Evolutionary conservation across 2,888 invertebrate genomes (phyloP), one percentile per base, ranked within the genome.

Genomic region (Leptinotarsa haldemani): DNA sequence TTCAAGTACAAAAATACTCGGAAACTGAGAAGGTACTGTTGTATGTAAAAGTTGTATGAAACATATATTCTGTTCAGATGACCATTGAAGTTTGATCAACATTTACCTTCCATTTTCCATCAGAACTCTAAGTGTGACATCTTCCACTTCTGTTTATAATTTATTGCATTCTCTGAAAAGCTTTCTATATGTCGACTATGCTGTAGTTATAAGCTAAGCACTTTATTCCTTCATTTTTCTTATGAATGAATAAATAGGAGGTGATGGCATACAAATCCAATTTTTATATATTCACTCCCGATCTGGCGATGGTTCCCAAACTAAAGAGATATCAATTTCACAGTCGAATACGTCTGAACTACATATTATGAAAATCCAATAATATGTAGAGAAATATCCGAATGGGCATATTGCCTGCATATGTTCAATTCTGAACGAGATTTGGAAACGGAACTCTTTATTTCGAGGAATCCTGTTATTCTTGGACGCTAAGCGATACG

Each of bases 341-440:
- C 63, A 50, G 56, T 30, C 48, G 53, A 73, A 52, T 30, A 22
- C 58, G 65, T 50, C 70, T 25, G 56, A 73, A 69, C 63, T 71
- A 65, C 71, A 68, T 76, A 73, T 76, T 76, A 76, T 73, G 75
- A 65, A 76, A 73, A 76, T 76, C 65, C 75, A 70, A 69, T 71
- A 72, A 76, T 71, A 76, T 73, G 70, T 70, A 70, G 58, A 73
- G 69, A 61, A 73, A 64, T 30, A 70, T 70, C 65, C 52, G 70
- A 67, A 73, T 73, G 48, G 70, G 48, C 58, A 58, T 70, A 40
- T 69, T 66, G 25, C 70, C 75, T 66, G 73, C 75, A 76, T 76
- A 71, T 73, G 73, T 50, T 69, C 68, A 65, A 67, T 53, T 40
- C 53, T 13, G 68, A 20, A 46, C 20, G 56, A 56, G 22, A 66